A percentile compares a stretch with the other conserved stretches of the same genome.
Evolutionary conservation across 1,140 invertebrate species (phyloP).

Genomic region (Tetramorium simillimum): DNA sequence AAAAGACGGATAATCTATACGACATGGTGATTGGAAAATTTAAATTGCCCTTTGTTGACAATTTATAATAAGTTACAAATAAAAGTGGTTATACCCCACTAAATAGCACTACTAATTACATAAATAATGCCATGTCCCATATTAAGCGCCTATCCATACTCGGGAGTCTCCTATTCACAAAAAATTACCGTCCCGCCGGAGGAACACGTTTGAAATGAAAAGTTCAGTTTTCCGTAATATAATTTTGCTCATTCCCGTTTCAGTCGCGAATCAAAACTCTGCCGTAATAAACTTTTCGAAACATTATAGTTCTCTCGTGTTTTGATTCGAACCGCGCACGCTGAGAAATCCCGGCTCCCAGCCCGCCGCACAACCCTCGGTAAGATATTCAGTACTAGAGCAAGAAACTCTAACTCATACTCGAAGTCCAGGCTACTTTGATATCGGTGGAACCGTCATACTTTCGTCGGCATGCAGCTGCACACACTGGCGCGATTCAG

Average conservation of each 20-base stretch:
- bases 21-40: no score
- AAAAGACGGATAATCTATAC: no score
- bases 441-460: constrained; percentile 73
- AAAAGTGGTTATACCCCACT: no score
- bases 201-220: not conserved
- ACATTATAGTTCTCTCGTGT: not conserved
- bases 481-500: constrained; percentile 37
- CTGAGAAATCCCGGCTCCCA: not conserved
- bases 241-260: not conserved
- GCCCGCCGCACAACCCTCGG: not conserved
- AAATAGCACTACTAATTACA: no score
- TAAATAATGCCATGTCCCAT: no score
- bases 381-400: constrained; percentile 31
- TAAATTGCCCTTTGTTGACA: no score
- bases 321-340: not conserved
- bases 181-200: not conserved
- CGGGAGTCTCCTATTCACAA: no score
- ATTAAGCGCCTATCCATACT: no score
- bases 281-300: constrained; percentile 13
- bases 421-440: constrained; percentile 48
- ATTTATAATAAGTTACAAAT: no score
- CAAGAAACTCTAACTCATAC: constrained; percentile 60
- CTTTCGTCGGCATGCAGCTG: constrained; percentile 52
- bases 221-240: not conserved
- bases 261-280: not conserved